phyloP scores from a whole-genome alignment of 2,797 vertebrate genomes.

The Dromococcyx pavoninus region DNA sequence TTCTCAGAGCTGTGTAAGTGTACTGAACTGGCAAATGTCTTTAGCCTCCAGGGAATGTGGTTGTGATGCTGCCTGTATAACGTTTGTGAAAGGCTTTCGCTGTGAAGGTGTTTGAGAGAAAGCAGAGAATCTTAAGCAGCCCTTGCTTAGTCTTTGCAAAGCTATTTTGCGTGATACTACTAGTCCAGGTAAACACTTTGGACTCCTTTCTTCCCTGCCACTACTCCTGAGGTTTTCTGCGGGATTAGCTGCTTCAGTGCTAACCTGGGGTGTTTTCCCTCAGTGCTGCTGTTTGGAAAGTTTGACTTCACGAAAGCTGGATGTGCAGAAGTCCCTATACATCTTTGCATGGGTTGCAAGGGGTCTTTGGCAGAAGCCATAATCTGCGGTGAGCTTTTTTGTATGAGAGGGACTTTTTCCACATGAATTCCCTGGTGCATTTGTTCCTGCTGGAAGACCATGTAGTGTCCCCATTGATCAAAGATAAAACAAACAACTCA shows the following conservation, averaged over 20 bases:
- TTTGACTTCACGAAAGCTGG: neutral
- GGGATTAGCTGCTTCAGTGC: neutral
- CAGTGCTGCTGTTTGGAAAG: neutral
- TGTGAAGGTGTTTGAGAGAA: neutral
- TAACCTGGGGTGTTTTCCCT: neutral
- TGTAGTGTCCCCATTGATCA: rapidly evolving
- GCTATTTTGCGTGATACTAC: neutral
- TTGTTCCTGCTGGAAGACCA: neutral
- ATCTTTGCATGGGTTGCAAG: neutral
- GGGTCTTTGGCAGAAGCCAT: neutral
- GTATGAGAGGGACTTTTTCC: neutral
- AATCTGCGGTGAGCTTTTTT: neutral
- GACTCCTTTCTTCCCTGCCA: neutral
- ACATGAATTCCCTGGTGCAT: neutral
- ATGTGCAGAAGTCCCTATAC: neutral
- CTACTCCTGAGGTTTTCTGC: neutral
- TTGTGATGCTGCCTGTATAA: conserved; percentile 8
- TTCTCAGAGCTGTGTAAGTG: neutral
- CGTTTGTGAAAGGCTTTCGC: conserved; percentile 11
- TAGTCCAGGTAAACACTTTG: neutral
- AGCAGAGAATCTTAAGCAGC: neutral
- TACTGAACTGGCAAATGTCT: conserved; percentile 33
- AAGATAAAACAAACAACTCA: neutral
- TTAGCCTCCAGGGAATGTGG: neutral
- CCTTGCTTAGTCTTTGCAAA: neutral